Conservation (phyloP, 2,113 vertebrate species). For the Xenopus borealis region DNA sequence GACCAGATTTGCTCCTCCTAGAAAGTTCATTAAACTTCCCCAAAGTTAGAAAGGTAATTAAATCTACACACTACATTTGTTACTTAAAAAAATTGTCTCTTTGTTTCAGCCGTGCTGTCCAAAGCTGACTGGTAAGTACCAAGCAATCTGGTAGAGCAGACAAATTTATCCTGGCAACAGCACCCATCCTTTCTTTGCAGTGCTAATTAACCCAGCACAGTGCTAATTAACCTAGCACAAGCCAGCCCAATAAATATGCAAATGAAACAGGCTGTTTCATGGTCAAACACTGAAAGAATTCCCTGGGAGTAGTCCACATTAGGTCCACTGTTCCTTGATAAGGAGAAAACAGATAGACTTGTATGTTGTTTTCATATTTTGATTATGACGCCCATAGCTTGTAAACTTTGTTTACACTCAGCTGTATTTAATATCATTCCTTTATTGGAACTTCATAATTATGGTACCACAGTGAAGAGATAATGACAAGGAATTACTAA, state of each 20-base stretch:
- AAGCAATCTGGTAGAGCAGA: conserved; percentile 43
- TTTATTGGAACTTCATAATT: neutral
- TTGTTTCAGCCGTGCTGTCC: conserved; percentile 30
- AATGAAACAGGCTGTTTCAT: conserved; percentile 33
- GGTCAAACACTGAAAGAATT: conserved; percentile 36
- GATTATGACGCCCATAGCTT: neutral
- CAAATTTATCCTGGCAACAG: conserved; percentile 44
- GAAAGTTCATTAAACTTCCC: conserved; percentile 1
- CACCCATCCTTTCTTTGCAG: conserved; percentile 40
- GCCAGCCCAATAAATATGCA: conserved; percentile 46
- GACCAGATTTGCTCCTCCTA: neutral
- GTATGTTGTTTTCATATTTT: conserved; percentile 9
- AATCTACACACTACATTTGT: conserved; percentile 6
- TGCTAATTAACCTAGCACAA: conserved; percentile 46
- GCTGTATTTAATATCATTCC: neutral
- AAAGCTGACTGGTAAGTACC: conserved; percentile 29
- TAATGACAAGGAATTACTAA: neutral
- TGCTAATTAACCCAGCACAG: conserved; percentile 47
- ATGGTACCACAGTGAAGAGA: neutral
- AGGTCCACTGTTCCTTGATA: conserved; percentile 14
- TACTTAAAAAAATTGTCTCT: conserved; percentile 22
- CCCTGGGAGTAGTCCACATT: conserved; percentile 32
- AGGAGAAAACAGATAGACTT: conserved; percentile 12
- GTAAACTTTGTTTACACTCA: conserved; percentile 11
- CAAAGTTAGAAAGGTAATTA: conserved; percentile 32